These are phyloP conservation scores for Drosophila sturtevanti DNA, from an alignment of 1,140 invertebrate species.

Conservation along the genomic window DNA sequence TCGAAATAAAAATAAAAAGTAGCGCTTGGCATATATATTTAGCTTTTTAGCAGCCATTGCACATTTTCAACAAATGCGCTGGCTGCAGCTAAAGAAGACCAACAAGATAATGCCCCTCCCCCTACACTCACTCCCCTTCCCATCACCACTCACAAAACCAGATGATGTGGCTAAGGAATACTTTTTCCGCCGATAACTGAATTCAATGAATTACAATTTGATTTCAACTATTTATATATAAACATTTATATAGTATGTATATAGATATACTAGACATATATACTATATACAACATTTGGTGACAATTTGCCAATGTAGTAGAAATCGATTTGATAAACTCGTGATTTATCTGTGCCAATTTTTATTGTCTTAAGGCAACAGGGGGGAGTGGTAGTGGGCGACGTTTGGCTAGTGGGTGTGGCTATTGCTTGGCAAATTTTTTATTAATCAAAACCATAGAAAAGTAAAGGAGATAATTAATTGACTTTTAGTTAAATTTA, in stretches of 20 bases:
- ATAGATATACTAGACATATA: not conserved
- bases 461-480: not conserved
- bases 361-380: not conserved
- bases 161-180: conserved; percentile 1
- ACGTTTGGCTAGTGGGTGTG: not conserved
- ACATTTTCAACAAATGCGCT: conserved; percentile 69
- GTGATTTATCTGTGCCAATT: conserved; percentile 22
- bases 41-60: conserved; percentile 67
- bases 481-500: no score
- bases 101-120: not conserved
- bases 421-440: not conserved
- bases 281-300: not conserved
- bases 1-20: conserved; percentile 47
- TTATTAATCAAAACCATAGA: not conserved
- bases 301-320: conserved; percentile 1
- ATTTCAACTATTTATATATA: not conserved
- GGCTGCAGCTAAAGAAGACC: conserved; percentile 40
- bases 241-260: not conserved
- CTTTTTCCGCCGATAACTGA: not conserved
- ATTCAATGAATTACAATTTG: conserved; percentile 1
- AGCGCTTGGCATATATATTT: conserved; percentile 61
- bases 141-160: no score
- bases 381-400: no score
- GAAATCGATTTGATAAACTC: conserved; percentile 8
- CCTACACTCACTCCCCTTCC: no score